Conservation (phyloP, 1,140 invertebrate species). For the Oryzaephilus surinamensis region DNA sequence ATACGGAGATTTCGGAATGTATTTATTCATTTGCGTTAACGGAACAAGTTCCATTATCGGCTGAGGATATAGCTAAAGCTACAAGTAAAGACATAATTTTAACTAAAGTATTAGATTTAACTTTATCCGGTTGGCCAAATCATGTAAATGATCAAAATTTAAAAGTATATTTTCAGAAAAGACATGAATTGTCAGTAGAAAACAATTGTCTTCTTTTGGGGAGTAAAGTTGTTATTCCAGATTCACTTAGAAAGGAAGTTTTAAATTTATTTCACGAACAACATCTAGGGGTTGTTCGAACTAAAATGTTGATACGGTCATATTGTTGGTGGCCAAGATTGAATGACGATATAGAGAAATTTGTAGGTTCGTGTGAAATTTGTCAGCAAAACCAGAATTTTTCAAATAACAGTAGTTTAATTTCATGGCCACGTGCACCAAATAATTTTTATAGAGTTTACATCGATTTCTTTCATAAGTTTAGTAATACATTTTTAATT, state of each 20-base stretch:
- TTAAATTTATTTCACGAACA: slow-evolving; percentile 17
- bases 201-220: too few species aligned
- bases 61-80: slow-evolving; percentile 4
- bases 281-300: slow-evolving; percentile 18
- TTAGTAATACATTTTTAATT: slow-evolving; percentile 1
- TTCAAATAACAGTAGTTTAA: background rate
- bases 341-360: slow-evolving; percentile 17
- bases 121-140: slow-evolving; percentile 4
- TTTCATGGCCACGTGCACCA: slow-evolving; percentile 5
- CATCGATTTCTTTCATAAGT: slow-evolving; percentile 7
- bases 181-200: too few species aligned
- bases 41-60: slow-evolving; percentile 5
- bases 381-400: slow-evolving; percentile 5
- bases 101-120: slow-evolving; percentile 11
- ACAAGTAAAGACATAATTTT: slow-evolving; percentile 13
- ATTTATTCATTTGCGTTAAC: slow-evolving; percentile 9
- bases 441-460: slow-evolving; percentile 5
- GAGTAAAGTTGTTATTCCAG: slow-evolving; percentile 15
- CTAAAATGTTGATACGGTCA: slow-evolving; percentile 16
- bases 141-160: slow-evolving; percentile 7
- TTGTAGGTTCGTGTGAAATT: slow-evolving; percentile 5
- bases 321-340: slow-evolving; percentile 20
- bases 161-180: slow-evolving; percentile 10
- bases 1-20: background rate
- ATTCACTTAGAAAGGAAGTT: slow-evolving; percentile 10